phyloP scores from a whole-genome alignment of 1,140 invertebrate genomes.

The Caenorhabditis brenneri region DNA sequence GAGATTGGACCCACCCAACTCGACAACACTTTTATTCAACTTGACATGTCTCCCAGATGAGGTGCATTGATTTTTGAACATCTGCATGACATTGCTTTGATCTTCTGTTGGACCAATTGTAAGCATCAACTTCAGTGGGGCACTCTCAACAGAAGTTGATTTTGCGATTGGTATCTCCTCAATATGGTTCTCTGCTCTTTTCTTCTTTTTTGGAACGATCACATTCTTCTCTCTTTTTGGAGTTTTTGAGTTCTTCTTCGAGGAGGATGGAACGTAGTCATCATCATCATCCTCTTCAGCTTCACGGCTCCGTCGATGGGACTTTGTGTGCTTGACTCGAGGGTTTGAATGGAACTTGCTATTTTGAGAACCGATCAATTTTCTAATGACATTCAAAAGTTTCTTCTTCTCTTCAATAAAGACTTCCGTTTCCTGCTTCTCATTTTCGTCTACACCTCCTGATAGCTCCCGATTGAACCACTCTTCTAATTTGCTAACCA shows the following conservation, averaged over 20 bases:
- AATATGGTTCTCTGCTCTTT: not conserved
- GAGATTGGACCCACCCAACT: not conserved
- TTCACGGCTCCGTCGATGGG: not conserved
- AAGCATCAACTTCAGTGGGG: not conserved
- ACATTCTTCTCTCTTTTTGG: not conserved
- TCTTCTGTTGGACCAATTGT: not conserved
- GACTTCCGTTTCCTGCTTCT: not conserved
- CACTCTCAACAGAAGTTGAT: not conserved
- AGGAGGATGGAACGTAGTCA: not conserved
- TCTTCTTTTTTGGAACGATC: not conserved
- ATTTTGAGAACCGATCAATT: not conserved
- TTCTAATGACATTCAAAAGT: not conserved
- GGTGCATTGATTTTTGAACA: not conserved
- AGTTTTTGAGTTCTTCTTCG: not conserved
- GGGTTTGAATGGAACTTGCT: not conserved
- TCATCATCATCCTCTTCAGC: conserved; percentile 1
- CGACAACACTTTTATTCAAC: not conserved
- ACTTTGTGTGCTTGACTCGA: not conserved
- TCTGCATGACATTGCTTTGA: not conserved
- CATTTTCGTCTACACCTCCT: not conserved
- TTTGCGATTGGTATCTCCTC: not conserved
- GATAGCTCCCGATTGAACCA: not conserved
- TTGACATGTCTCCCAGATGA: conserved; percentile 8
- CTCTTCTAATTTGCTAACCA: not conserved
- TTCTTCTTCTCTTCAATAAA: not conserved